Evolutionary conservation across 2,888 invertebrate species (phyloP).

Genomic region (Argyra leucocephala): DNA sequence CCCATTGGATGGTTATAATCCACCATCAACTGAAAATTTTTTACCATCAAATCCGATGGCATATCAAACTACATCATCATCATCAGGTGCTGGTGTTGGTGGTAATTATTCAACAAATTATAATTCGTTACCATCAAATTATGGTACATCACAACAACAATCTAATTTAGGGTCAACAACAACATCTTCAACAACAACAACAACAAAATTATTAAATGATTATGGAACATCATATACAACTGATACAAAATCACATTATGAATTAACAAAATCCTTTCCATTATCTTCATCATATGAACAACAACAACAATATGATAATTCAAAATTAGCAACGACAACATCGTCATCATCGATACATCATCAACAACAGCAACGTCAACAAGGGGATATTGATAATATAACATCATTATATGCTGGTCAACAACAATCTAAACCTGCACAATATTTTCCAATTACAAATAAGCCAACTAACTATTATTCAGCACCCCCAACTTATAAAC

Average conservation of each 20-base stretch:
- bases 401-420: too few species aligned
- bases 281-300: too few species aligned
- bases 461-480: constrained; percentile 15
- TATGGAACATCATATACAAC: not conserved
- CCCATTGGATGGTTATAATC: constrained; percentile 38
- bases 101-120: not conserved
- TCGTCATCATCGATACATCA: not conserved
- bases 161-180: not conserved
- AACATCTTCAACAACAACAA: not conserved
- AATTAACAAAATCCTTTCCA: not conserved
- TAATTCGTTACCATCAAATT: not conserved
- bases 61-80: constrained; percentile 31
- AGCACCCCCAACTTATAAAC: constrained; percentile 14
- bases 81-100: not conserved
- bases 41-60: constrained; percentile 45
- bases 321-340: not conserved
- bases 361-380: constrained; percentile 35
- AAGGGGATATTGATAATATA: not conserved
- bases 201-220: not conserved
- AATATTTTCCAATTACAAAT: constrained; percentile 10
- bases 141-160: not conserved
- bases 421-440: not conserved
- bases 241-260: constrained; percentile 1
- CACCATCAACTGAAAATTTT: constrained; percentile 30
- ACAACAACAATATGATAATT: not conserved